Evolutionary conservation across 2,113 vertebrate genomes (phyloP).

Genomic region (Cyphomyrus plagiostoma): DNA sequence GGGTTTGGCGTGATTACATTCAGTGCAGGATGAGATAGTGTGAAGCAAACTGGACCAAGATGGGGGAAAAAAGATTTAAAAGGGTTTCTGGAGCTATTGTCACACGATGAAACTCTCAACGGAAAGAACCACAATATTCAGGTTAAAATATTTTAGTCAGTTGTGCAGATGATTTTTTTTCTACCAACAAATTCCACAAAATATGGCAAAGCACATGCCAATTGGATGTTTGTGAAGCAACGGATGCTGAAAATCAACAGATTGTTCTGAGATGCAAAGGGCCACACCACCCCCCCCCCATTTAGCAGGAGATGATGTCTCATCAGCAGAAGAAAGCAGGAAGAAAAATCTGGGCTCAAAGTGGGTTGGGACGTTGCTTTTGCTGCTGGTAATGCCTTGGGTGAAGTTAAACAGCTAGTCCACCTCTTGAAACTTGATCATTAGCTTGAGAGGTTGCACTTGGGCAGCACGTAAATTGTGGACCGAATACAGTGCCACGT

Average conservation of each 20-base stretch:
- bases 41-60: slow-evolving; percentile 2
- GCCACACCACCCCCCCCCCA: neutral
- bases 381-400: neutral
- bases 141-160: neutral
- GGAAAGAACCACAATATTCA: neutral
- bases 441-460: neutral
- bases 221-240: neutral
- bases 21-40: slow-evolving; percentile 30
- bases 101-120: neutral
- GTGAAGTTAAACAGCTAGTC: neutral
- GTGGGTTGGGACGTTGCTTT: neutral
- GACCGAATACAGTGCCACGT: neutral
- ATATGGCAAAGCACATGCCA: neutral
- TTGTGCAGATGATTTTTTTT: neutral
- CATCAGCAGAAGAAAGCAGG: neutral
- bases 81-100: neutral
- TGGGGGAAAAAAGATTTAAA: neutral
- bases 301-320: neutral
- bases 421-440: neutral
- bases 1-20: slow-evolving; percentile 45
- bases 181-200: neutral
- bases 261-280: neutral
- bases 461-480: neutral
- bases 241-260: neutral
- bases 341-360: neutral